Base-by-base conservation (phyloP, 1,140 invertebrate genomes). In the Conus ventricosus region DNA sequence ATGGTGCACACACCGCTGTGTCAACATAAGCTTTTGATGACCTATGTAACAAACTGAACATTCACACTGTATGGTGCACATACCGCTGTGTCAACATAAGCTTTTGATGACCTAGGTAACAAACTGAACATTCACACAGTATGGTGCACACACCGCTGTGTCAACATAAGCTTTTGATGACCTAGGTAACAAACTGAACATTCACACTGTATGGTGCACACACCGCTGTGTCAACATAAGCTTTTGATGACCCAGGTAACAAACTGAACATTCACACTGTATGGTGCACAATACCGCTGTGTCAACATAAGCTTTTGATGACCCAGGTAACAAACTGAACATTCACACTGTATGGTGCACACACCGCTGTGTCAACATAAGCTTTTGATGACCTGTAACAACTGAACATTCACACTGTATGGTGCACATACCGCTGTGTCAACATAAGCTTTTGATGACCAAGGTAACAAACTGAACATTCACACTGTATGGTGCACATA, bases 1-100 rank as follows among this genome's bases (percentile, higher is more conserved):
- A 0, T n/a, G 67, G 27, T 10, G 67, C 57, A 39, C 57, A 60
- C 92, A 94, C 93, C 95, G 96, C 83, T 95, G 89, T 97, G 90
- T 27, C 54, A 60, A 84, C 20, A 63, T 6, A 84, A 84, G 25
- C 10, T 78, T 78, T 78, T 11, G n/a, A n/a, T n/a, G n/a, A n/a
- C n/a, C n/a, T n/a, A n/a, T n/a, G n/a, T n/a, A n/a, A 78, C 15
- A 10, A 75, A 60, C 8, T 60, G 57, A 60, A 8, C 57, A 60
- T n/a, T 25, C 67, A 15, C n/a, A 75, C 67, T 17, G 67, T 75
- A 0, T n/a, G 67, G 27, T 10, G 67, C 57, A 39, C 57, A 60
- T 92, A 94, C 93, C 95, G 96, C 83, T 95, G 89, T 90, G 90
- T 27, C 54, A 60, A 84, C 20, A 63, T 6, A 84, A 84, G 25